Evolutionary conservation across 2,888 invertebrate species (phyloP), one percentile per base, ranked within the genome.

Genomic region (Choreutis nemorana): DNA sequence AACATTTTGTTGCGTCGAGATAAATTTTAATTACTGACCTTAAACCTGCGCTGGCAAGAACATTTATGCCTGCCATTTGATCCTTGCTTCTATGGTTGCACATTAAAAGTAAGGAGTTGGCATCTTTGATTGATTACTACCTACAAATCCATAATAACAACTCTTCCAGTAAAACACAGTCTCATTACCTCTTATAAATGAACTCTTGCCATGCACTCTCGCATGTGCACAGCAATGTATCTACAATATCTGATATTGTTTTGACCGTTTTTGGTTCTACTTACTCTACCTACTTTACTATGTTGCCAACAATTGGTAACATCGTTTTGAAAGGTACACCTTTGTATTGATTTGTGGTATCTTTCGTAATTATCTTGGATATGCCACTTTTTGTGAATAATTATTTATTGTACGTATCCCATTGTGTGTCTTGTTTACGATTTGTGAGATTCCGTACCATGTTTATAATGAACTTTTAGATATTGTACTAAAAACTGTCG

Each of bases 301-400:
- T 55, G 64, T 63, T 60, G 60, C 55, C 30, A 35, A 59, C 58
- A 60, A 56, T 54, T 46, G 36, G 32, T 36, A 39, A 41, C 35
- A 40, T n/a, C n/a, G 45, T 50, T 50, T 48, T 50, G 52, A 30
- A 28, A 24, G n/a, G 26, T 29, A 31, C 31, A 32, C 54, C 55
- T 57, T 59, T 56, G 55, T 60, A 42, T 58, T 43, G 42, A 45
- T 54, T 54, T 62, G 63, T 48, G 73, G 71, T 72, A 73, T 77
- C 67, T 75, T 60, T 59, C 67, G 59, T 67, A 66, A 75, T 77
- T 72, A 68, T 61, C 51, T 56, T 48, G 39, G 52, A 55, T 62
- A 64, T 68, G 64, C 67, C 61, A 67, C 61, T 72, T 73, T 67
- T 70, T 70, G 62, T 61, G 39, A 35, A 43, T 50, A 53, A 58